These are phyloP conservation scores for Cephalotes varians DNA, from an alignment of 2,888 invertebrate genomes.

Conservation along the genomic window DNA sequence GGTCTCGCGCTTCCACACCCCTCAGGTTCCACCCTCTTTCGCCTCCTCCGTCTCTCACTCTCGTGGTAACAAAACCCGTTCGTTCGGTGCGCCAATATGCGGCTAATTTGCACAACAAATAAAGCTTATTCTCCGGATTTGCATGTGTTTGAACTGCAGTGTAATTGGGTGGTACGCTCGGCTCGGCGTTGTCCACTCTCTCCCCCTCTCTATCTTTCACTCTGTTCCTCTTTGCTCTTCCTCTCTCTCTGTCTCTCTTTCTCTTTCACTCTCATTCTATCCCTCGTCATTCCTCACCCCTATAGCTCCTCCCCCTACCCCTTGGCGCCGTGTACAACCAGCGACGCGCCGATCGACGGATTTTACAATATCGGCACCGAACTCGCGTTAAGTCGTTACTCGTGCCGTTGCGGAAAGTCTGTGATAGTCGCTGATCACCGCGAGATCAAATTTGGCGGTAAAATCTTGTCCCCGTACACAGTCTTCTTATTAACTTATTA, in stretches of 20 bases:
- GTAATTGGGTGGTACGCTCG: slow-evolving; percentile 85
- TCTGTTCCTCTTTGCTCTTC: slow-evolving; percentile 16
- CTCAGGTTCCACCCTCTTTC: slow-evolving; percentile 57
- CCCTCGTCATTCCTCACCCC: slow-evolving; percentile 57
- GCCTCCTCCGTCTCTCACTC: slow-evolving; percentile 70
- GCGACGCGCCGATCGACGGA: slow-evolving; percentile 70
- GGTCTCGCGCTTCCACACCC: slow-evolving; percentile 54
- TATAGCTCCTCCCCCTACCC: slow-evolving; percentile 28
- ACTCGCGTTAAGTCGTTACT: slow-evolving; percentile 60
- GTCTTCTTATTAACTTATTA: slow-evolving; percentile 4
- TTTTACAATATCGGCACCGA: slow-evolving; percentile 76
- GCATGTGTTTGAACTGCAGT: slow-evolving; percentile 86
- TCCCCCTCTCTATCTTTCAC: slow-evolving; percentile 60
- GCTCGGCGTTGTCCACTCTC: slow-evolving; percentile 77
- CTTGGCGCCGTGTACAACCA: slow-evolving; percentile 54
- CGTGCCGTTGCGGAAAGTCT: slow-evolving; percentile 44
- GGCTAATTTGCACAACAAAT: slow-evolving; percentile 86
- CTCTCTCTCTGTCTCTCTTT: slow-evolving; percentile 20
- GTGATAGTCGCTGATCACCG: slow-evolving; percentile 36
- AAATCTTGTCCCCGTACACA: neutral
- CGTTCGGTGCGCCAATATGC: slow-evolving; percentile 84
- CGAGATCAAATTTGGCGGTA: slow-evolving; percentile 29
- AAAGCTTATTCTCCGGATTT: slow-evolving; percentile 86
- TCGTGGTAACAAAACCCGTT: slow-evolving; percentile 83
- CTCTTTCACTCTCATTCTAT: slow-evolving; percentile 30